Conservation (phyloP, 2,113 vertebrate species). For the Otolemur garnettii region DNA sequence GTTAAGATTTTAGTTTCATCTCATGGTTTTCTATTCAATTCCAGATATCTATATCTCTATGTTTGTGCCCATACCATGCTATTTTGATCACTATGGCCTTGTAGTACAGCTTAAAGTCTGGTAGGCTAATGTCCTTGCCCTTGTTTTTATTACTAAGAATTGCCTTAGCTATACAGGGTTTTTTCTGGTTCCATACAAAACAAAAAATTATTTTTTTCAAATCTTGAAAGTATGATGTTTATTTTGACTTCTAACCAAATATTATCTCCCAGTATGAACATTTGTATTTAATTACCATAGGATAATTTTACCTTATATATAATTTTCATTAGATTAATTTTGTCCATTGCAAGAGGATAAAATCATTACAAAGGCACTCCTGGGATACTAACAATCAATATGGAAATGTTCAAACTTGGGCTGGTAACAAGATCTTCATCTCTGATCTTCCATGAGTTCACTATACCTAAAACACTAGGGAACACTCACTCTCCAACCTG, state of each 20-base stretch:
- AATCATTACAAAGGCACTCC: background rate
- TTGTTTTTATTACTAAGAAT: too few relatives aligned
- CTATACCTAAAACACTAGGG: background rate
- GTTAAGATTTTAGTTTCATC: too few relatives aligned
- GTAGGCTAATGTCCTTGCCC: too few relatives aligned
- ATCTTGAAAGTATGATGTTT: background rate
- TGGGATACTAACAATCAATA: background rate
- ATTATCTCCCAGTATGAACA: conserved; percentile 23
- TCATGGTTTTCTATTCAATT: too few relatives aligned
- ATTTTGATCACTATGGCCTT: too few relatives aligned
- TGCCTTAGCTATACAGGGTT: too few relatives aligned
- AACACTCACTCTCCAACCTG: background rate
- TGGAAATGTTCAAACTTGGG: background rate
- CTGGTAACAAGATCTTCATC: background rate
- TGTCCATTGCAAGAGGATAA: background rate
- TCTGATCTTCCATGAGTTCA: background rate
- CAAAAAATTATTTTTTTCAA: too few relatives aligned
- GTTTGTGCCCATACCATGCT: too few relatives aligned
- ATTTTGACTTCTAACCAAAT: conserved; percentile 31
- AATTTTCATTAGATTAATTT: conserved; percentile 29
- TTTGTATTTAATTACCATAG: conserved; percentile 25
- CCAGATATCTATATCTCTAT: too few relatives aligned
- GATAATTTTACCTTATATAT: conserved; percentile 50
- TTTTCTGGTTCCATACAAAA: too few relatives aligned
- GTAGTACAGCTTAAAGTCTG: too few relatives aligned